Conservation (phyloP, 1,140 invertebrate species). For the Drosophila bocqueti region DNA sequence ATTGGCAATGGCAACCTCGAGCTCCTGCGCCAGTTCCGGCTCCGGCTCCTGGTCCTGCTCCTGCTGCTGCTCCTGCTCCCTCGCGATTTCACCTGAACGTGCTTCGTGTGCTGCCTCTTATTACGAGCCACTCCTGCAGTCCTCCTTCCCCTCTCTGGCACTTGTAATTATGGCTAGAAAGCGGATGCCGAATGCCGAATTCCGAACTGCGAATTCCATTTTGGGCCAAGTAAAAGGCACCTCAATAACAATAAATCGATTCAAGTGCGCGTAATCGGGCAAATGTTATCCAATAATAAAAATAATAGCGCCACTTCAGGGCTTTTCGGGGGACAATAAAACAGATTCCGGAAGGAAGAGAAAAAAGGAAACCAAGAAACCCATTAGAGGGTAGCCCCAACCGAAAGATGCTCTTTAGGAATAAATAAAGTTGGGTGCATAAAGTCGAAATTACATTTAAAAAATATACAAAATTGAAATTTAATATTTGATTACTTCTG, state of each 20-base stretch:
- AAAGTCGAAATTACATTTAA: neutral
- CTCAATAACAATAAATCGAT: slow-evolving; percentile 81
- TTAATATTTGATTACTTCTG: neutral
- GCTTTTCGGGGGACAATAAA: slow-evolving; percentile 37
- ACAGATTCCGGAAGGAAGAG: slow-evolving; percentile 8
- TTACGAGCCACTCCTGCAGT: neutral
- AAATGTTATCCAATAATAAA: slow-evolving; percentile 79
- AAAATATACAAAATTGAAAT: neutral
- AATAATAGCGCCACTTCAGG: slow-evolving; percentile 59
- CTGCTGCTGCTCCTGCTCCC: slow-evolving; percentile 7
- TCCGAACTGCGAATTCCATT: neutral
- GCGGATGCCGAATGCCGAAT: slow-evolving; percentile 46
- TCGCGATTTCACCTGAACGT: slow-evolving; percentile 51
- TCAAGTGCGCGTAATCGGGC: slow-evolving; percentile 77
- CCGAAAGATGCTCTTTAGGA: slow-evolving; percentile 11
- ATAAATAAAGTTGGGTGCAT: neutral
- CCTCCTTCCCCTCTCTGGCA: slow-evolving; percentile 18
- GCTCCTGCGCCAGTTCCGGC: slow-evolving; percentile 3
- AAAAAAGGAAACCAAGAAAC: neutral
- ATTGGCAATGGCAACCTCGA: slow-evolving; percentile 64
- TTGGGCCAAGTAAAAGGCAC: slow-evolving; percentile 15
- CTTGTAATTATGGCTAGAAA: slow-evolving; percentile 77
- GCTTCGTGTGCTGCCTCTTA: neutral
- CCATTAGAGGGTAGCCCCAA: neutral
- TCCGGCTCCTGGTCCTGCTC: neutral